Conservation (phyloP, 2,797 vertebrate genomes). For the Knipowitschia caucasica region DNA sequence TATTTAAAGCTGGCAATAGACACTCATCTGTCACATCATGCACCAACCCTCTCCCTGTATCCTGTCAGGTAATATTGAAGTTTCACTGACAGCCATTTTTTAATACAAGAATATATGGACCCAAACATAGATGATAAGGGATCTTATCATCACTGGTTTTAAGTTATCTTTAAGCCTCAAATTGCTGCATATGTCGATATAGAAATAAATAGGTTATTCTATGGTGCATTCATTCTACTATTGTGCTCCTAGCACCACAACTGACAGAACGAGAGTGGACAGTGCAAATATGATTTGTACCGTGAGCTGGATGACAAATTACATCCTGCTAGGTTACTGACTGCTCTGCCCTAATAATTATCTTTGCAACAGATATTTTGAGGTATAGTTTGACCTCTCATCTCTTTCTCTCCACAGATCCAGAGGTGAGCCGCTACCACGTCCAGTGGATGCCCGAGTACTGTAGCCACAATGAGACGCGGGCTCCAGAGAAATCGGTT, state of each 20-base stretch:
- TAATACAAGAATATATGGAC: background rate
- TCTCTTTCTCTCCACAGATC: conserved; percentile 64
- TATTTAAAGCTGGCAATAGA: conserved; percentile 1
- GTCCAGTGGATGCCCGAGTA: conserved; percentile 88
- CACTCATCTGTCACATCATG: conserved; percentile 2
- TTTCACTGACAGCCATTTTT: conserved; percentile 2
- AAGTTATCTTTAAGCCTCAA: conserved; percentile 4
- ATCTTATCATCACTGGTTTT: no score
- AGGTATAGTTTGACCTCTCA: background rate
- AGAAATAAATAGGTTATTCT: background rate
- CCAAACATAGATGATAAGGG: background rate
- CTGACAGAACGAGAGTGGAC: no score
- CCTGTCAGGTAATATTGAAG: conserved; percentile 1
- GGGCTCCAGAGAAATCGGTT: conserved; percentile 76
- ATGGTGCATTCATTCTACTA: background rate
- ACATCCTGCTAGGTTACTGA: background rate
- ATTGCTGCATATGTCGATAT: no score
- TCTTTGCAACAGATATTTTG: background rate
- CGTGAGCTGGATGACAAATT: no score
- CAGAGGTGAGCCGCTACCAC: conserved; percentile 77
- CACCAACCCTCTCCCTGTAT: conserved; percentile 2
- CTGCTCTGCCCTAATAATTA: background rate
- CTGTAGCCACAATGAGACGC: conserved; percentile 85
- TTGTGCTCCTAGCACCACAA: no score
- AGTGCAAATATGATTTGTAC: no score